Conservation (phyloP, 2,113 vertebrate genomes). For the Pelodiscus sinensis region DNA sequence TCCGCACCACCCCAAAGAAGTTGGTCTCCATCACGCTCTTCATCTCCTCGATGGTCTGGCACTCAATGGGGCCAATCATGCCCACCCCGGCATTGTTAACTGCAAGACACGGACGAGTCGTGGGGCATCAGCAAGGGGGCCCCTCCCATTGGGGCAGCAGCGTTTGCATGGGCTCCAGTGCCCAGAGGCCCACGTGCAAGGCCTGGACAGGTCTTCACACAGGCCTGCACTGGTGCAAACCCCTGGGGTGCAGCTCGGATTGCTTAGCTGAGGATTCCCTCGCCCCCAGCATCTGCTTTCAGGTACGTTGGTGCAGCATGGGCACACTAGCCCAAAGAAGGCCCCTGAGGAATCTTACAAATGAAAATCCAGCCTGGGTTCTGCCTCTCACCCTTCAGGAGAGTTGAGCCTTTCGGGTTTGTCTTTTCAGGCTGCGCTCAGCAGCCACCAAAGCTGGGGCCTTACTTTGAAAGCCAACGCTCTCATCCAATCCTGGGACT, state of each 20-base stretch:
- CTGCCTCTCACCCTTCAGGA: neutral
- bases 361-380: neutral
- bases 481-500: neutral
- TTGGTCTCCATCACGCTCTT: constrained; percentile 80
- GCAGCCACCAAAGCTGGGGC: neutral
- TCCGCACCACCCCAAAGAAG: constrained; percentile 79
- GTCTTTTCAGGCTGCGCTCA: neutral
- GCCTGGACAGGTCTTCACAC: neutral
- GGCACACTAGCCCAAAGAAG: neutral
- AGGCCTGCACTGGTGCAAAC: neutral
- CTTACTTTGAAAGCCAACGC: neutral
- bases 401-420: neutral
- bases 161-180: neutral
- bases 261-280: neutral
- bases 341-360: neutral
- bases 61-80: constrained; percentile 82
- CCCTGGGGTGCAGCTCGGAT: neutral
- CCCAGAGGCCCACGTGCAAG: neutral
- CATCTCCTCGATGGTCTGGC: constrained; percentile 79
- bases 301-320: neutral
- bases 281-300: neutral
- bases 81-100: constrained; percentile 85
- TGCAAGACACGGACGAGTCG: neutral
- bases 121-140: neutral
- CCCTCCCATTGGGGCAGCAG: too few species aligned